Evolutionary conservation across 2,888 invertebrate genomes (phyloP).

Genomic region (Aproaerema taeniolella): DNA sequence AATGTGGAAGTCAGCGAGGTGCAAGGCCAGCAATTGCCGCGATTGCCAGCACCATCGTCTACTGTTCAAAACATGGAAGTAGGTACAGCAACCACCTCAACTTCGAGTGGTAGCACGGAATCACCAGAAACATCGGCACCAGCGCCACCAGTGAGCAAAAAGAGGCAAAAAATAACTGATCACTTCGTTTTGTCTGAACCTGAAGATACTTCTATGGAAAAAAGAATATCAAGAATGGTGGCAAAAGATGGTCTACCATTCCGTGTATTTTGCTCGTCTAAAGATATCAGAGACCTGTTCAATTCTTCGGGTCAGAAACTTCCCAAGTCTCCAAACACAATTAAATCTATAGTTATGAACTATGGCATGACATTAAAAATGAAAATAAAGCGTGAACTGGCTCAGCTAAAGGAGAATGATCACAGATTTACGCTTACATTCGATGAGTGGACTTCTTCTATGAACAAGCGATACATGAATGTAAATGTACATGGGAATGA

Average conservation of each 20-base stretch:
- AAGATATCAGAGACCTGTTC: conserved; percentile 16
- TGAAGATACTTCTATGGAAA: conserved; percentile 14
- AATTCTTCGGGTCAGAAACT: conserved; percentile 11
- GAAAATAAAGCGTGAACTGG: conserved; percentile 15
- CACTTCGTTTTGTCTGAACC: not conserved
- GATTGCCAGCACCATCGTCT: not conserved
- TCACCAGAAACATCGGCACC: not conserved
- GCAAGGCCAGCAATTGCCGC: not conserved
- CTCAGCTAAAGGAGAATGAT: conserved; percentile 14
- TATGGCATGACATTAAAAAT: conserved; percentile 19
- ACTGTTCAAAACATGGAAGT: too few species aligned
- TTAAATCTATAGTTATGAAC: conserved; percentile 21
- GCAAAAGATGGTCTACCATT: conserved; percentile 24
- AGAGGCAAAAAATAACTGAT: not conserved
- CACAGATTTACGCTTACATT: conserved; percentile 20
- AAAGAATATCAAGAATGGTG: conserved; percentile 17
- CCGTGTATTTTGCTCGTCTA: conserved; percentile 17
- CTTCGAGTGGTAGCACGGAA: not conserved
- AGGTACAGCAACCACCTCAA: not conserved
- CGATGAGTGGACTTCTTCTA: conserved; percentile 23
- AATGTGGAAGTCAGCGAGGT: not conserved
- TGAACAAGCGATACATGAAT: conserved; percentile 20
- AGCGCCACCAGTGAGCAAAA: not conserved
- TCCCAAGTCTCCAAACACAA: conserved; percentile 15
- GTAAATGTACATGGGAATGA: conserved; percentile 2